Percentiles rank a stretch among this genome's conserved stretches.
These are phyloP conservation scores for Drosophila parvula DNA, from an alignment of 1,140 invertebrate species.

Conservation along the genomic window DNA sequence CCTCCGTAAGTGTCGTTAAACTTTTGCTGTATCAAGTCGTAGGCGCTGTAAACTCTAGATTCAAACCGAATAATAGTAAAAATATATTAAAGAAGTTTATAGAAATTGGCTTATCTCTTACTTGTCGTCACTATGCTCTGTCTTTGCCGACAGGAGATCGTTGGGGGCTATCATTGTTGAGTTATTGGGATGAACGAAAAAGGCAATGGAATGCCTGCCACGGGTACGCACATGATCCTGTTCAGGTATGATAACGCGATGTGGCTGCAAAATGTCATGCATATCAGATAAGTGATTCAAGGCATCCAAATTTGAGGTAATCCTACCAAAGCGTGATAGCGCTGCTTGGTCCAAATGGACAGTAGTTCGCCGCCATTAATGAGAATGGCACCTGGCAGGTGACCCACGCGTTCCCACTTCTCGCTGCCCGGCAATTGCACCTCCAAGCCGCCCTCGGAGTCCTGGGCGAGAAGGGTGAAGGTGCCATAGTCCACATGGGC, in stretches of 20 bases:
- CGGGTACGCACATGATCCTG: constrained; percentile 86
- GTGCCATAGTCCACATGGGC: constrained; percentile 90
- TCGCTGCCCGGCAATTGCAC: constrained; percentile 87
- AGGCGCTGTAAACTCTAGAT: constrained; percentile 86
- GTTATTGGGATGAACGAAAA: constrained; percentile 89
- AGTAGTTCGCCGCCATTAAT: constrained; percentile 92
- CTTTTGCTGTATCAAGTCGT: constrained; percentile 88
- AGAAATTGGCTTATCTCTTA: constrained; percentile 27
- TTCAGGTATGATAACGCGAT: constrained; percentile 89
- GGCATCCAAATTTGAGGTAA: neutral
- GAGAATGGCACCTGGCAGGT: constrained; percentile 91
- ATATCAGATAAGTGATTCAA: neutral
- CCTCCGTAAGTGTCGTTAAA: constrained; percentile 88
- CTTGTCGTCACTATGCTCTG: constrained; percentile 68
- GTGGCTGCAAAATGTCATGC: constrained; percentile 84
- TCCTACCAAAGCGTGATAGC: constrained; percentile 88
- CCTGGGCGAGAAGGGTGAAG: constrained; percentile 90
- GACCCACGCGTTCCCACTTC: constrained; percentile 90
- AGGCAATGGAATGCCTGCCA: constrained; percentile 89
- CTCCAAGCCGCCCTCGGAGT: constrained; percentile 87
- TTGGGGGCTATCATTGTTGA: constrained; percentile 86
- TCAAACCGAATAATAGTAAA: neutral
- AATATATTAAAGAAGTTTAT: neutral
- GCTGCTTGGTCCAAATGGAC: constrained; percentile 90
- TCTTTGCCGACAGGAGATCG: constrained; percentile 75